phyloP scores from a whole-genome alignment of 2,113 vertebrate species.

The Phaethornis superciliosus region DNA sequence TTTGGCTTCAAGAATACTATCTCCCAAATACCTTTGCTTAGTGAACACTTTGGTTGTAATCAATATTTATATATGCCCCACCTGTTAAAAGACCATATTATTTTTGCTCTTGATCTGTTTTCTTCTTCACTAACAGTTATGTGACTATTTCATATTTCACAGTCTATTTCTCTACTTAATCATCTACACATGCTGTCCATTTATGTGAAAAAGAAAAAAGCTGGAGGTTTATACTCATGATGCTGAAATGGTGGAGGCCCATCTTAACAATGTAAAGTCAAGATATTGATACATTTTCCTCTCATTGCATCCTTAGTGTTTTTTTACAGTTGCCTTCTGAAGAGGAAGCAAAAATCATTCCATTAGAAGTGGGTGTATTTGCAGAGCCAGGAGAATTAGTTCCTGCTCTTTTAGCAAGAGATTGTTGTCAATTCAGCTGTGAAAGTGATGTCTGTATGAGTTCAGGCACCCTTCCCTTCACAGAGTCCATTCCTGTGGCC shows the following conservation, averaged over 20 bases:
- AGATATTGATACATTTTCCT: background rate
- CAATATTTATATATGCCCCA: background rate
- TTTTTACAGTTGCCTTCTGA: background rate
- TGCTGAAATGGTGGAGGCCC: background rate
- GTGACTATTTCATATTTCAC: background rate
- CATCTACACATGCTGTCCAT: background rate
- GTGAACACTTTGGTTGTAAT: background rate
- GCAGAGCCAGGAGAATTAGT: background rate
- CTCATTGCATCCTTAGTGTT: background rate
- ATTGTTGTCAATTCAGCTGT: background rate
- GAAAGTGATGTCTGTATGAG: background rate
- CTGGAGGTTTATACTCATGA: background rate
- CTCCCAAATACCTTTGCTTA: background rate
- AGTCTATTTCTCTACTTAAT: background rate
- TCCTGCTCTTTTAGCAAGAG: background rate
- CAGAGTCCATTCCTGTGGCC: background rate
- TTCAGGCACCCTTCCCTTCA: background rate
- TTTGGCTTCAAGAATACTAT: background rate
- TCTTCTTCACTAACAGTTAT: background rate
- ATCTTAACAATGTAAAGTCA: background rate
- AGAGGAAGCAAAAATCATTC: background rate
- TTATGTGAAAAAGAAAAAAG: background rate
- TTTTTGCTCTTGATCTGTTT: background rate
- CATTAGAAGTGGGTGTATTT: background rate
- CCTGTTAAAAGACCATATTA: background rate